phyloP scores from a whole-genome alignment of 2,797 vertebrate species.

The Liasis olivaceus region DNA sequence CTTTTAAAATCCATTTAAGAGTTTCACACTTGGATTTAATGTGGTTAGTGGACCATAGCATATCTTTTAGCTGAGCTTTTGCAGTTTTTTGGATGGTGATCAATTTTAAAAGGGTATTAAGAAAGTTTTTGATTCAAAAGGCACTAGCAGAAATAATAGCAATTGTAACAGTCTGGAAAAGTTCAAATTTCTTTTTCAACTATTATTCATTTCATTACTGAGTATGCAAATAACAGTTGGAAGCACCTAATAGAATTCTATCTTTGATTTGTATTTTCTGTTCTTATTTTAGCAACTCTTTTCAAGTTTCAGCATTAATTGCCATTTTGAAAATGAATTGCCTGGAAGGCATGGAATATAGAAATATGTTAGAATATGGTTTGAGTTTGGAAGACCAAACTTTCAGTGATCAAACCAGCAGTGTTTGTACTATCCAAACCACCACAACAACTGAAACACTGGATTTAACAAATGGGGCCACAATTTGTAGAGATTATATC shows the following conservation, averaged over 20 bases:
- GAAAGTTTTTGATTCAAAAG: conserved; percentile 23
- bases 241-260: background rate
- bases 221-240: background rate
- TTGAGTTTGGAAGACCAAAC: background rate
- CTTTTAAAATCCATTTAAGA: conserved; percentile 36
- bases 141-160: conserved; percentile 15
- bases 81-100: conserved; percentile 33
- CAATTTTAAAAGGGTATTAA: conserved; percentile 22
- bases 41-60: conserved; percentile 8
- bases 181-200: background rate
- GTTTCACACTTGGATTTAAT: conserved; percentile 16
- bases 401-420: background rate
- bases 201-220: background rate
- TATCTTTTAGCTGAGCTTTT: conserved; percentile 25
- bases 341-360: background rate
- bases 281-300: background rate
- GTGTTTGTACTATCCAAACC: background rate
- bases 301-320: background rate
- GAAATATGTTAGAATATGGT: background rate
- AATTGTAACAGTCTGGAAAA: conserved; percentile 12
- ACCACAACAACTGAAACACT: background rate
- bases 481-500: background rate
- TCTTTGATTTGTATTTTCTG: background rate
- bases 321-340: background rate
- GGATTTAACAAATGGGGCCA: background rate